Base-by-base conservation (phyloP, 2,797 vertebrate genomes). In the Pseudomugil gertrudae region DNA sequence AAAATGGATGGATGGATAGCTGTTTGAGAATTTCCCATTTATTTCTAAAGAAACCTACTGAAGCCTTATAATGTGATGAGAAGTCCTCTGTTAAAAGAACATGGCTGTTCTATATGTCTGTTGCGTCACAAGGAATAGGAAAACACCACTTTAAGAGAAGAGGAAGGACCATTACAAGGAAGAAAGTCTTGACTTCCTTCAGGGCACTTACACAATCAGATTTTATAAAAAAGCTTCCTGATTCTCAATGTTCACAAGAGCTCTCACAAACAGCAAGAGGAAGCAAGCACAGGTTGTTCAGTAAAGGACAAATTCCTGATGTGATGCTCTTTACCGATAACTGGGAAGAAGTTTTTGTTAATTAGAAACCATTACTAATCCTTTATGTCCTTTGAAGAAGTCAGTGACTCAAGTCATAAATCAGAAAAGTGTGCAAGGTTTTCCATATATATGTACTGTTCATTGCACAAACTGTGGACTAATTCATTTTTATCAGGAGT, bases 1-100 rank as follows among this genome's bases (percentile, higher is more conserved):
- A n/a, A n/a, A n/a, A n/a, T n/a, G n/a, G n/a, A n/a, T n/a, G 0
- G 0, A n/a, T 45, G 8, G 19, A 13, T 7, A 47, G 10, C n/a
- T 47, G 21, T 15, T 5, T 51, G 11, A 51, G 14, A 27, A 21
- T 26, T 2, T 27, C 13, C 15, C 24, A 8, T 4, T 24, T 7
- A 26, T 51, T 51, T 51, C 24, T 26, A 30, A 21, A 38, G 9
- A 26, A 43, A 24, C 0, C 14, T 11, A 5, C 23, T 0, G 11
- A 27, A 30, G 32, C 8, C 57, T 0, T 35, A 9, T 5, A 6
- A 19, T 35, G 3, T 5, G 8, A 24, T 14, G 10, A 14, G 0
- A 30, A 24, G 38, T 24, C 35, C 26, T 0, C 14, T 27, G 8
- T 1, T 33, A 51, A 62, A 27, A 26, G 32, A 32, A 5, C 14